Evolutionary conservation across 2,797 vertebrate genomes (phyloP).

Genomic region (Phalloptychus januarius): DNA sequence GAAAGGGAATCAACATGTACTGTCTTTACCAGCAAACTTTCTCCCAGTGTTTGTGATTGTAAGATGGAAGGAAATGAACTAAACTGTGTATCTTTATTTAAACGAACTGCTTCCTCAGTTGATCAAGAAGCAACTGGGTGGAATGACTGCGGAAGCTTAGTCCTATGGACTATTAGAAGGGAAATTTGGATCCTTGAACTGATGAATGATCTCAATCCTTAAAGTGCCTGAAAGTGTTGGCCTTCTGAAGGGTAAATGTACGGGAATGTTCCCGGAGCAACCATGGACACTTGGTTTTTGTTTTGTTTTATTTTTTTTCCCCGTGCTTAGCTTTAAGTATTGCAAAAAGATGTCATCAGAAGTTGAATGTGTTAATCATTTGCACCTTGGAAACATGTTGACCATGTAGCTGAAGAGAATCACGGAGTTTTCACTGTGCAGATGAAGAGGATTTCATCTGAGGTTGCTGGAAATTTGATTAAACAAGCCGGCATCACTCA

Average conservation of each 20-base stretch:
- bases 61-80: constrained; percentile 19
- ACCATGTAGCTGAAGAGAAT: constrained; percentile 50
- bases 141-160: constrained; percentile 70
- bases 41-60: constrained; percentile 46
- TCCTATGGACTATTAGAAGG: constrained; percentile 82
- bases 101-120: constrained; percentile 54
- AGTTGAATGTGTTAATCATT: constrained; percentile 50
- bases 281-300: constrained; percentile 52
- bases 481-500: constrained; percentile 16
- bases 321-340: constrained; percentile 67
- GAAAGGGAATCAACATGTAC: constrained; percentile 57
- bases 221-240: constrained; percentile 84
- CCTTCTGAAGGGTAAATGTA: constrained; percentile 71
- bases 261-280: constrained; percentile 67
- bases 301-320: constrained; percentile 21
- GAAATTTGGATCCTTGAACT: constrained; percentile 64
- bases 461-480: constrained; percentile 27
- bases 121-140: constrained; percentile 53
- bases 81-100: constrained; percentile 54
- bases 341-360: constrained; percentile 61
- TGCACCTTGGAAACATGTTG: constrained; percentile 67
- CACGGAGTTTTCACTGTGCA: constrained; percentile 13
- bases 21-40: constrained; percentile 67
- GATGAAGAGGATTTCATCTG: constrained; percentile 6
- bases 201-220: constrained; percentile 70